These are phyloP conservation scores for Andrena dorsata DNA, from an alignment of 2,888 invertebrate genomes.

Conservation along the genomic window DNA sequence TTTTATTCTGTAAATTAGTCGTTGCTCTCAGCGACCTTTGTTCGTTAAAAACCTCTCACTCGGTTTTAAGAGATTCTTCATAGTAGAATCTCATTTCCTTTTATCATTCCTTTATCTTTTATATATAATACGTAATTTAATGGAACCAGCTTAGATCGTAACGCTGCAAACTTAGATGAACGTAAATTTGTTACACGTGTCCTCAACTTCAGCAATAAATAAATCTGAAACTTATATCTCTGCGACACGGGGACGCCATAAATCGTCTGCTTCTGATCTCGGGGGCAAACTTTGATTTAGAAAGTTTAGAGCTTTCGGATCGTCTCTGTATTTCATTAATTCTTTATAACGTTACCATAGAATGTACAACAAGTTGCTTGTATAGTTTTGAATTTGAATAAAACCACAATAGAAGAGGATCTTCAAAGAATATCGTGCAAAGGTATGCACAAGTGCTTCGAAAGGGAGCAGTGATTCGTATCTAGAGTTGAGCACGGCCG, in stretches of 20 bases:
- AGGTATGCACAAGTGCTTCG: constrained; percentile 6
- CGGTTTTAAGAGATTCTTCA: too few relatives aligned
- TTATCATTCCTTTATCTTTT: background rate
- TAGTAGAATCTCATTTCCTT: too few relatives aligned
- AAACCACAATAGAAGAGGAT: background rate
- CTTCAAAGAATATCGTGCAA: background rate
- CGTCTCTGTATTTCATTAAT: constrained; percentile 11
- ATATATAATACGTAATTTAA: background rate
- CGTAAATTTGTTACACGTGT: constrained; percentile 15
- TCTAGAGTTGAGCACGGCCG: background rate
- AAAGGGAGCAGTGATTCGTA: constrained; percentile 5
- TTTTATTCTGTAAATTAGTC: background rate
- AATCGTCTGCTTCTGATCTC: constrained; percentile 39
- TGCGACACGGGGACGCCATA: constrained; percentile 15
- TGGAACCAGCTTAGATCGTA: background rate
- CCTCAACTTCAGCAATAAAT: constrained; percentile 30
- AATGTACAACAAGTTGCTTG: background rate
- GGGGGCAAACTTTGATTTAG: constrained; percentile 14
- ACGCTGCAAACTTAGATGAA: background rate
- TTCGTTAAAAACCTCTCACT: too few relatives aligned
- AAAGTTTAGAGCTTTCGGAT: background rate
- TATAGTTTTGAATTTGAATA: background rate
- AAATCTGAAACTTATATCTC: constrained; percentile 20
- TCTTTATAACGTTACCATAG: background rate
- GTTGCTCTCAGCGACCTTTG: background rate